Percentiles rank a stretch among this genome's conserved stretches.
Evolutionary conservation across 1,140 invertebrate genomes (phyloP).

Genomic region (Calosoma granatense): DNA sequence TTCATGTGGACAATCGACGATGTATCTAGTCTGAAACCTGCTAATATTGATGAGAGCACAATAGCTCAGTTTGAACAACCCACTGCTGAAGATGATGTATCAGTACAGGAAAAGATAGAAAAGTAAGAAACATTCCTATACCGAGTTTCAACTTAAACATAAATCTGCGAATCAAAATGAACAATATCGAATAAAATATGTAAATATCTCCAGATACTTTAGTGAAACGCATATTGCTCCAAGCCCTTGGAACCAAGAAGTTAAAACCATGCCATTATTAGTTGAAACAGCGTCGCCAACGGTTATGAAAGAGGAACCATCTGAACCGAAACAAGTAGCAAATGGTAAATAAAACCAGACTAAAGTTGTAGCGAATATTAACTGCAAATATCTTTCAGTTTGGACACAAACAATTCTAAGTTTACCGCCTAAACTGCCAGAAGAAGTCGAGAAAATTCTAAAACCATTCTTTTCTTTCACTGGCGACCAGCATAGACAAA

Average conservation of each 20-base stretch:
- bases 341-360: not conserved
- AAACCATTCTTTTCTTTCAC: conserved; percentile 49
- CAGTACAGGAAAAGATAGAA: conserved; percentile 30
- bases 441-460: conserved; percentile 45
- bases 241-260: conserved; percentile 22
- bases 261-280: not conserved
- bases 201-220: conserved; percentile 21
- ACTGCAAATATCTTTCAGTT: conserved; percentile 32
- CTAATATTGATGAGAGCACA: conserved; percentile 28
- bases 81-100: conserved; percentile 22
- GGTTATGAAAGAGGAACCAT: not conserved
- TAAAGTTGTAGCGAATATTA: not conserved
- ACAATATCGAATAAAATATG: too few species aligned
- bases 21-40: conserved; percentile 29
- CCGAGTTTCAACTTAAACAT: not conserved
- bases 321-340: not conserved
- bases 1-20: conserved; percentile 33
- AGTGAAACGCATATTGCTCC: conserved; percentile 29
- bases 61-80: conserved; percentile 24
- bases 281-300: not conserved
- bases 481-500: conserved; percentile 21
- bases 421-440: conserved; percentile 44
- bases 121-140: not conserved
- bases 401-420: conserved; percentile 48
- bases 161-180: too few species aligned